Evolutionary conservation across 2,113 vertebrate species (phyloP).

Genomic region (Suricata suricatta): DNA sequence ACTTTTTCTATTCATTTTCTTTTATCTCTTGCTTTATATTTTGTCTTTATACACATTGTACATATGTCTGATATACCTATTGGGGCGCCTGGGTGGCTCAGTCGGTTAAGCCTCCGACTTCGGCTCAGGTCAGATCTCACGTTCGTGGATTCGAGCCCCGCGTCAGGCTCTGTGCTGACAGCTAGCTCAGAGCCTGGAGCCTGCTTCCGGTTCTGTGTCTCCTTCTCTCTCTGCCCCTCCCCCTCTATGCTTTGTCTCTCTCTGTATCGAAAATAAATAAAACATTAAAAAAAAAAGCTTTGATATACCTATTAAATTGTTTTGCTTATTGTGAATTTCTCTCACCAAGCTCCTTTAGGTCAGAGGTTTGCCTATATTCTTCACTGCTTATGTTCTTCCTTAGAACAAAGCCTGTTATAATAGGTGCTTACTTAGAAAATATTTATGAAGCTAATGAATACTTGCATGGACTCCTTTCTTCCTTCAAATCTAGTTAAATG

Average conservation of each 20-base stretch:
- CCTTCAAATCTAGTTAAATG: not conserved
- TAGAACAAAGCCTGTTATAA: not conserved
- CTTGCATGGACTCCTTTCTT: not conserved
- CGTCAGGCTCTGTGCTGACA: too few relatives aligned
- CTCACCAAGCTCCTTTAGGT: not conserved
- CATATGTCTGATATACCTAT: not conserved
- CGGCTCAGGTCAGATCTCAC: too few relatives aligned
- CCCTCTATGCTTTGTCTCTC: too few relatives aligned
- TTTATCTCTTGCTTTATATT: not conserved
- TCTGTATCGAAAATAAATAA: too few relatives aligned
- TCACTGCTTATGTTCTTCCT: not conserved
- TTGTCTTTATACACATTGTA: not conserved
- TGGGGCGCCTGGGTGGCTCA: too few relatives aligned
- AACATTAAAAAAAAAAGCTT: too few relatives aligned
- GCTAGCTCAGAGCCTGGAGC: too few relatives aligned
- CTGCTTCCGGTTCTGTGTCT: too few relatives aligned
- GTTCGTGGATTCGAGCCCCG: too few relatives aligned
- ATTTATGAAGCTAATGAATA: constrained; percentile 19
- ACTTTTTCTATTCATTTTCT: not conserved
- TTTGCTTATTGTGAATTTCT: not conserved
- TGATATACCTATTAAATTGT: not conserved
- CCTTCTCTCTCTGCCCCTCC: too few relatives aligned
- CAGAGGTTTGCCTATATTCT: not conserved
- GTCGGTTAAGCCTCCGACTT: too few relatives aligned
- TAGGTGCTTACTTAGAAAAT: not conserved